Base-by-base conservation (phyloP, 1,140 invertebrate genomes). In the Magallana gigas region DNA sequence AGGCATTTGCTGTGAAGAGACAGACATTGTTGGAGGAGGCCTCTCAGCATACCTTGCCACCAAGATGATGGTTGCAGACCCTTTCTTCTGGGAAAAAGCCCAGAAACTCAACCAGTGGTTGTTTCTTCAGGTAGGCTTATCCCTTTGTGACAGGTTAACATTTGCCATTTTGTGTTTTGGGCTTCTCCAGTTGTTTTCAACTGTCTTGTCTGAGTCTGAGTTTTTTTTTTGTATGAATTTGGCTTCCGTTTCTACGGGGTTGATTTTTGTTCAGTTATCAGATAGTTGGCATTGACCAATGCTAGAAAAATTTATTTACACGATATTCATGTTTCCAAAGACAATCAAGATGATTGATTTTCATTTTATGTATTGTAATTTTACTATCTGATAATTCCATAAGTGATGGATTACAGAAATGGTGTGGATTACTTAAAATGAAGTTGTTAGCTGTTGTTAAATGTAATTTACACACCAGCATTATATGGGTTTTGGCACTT, bases 61-160 rank as follows among this genome's bases (percentile, higher is more conserved):
- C 18, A 71, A 71, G n/a, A 71, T 71, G 68, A 71, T 71, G 68
- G 11, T 71, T 71, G 68, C 68, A 29, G 68, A 71, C 68, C 68
- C 68, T 71, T 71, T 23, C 18, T 71, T 71, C 23, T 71, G 68
- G 68, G 68, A 71, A 12, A 29, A 29, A 36, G 68, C 68, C 68
- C 68, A 71, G 68, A 71, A 71, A 71, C 23, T 71, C 23, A 71
- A 71, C 68, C 68, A 71, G 23, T 71, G 23, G 18, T 71, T 71
- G 18, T 18, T 71, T 71, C 68, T 71, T 23, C 68, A 71, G 68
- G 68, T 71, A 71, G 68, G 68, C 14, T 23, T 29, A 29, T 71
- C 29, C 18, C 68, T 11, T 5, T 48, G 36, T 48, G 11, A 7
- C 29, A 8, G 18, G 8, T 48, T 48, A 48, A 48, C 36, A 48